Evolutionary conservation across 2,888 invertebrate genomes (phyloP), one percentile per base, ranked within the genome.

Genomic region (Tinea trinotella): DNA sequence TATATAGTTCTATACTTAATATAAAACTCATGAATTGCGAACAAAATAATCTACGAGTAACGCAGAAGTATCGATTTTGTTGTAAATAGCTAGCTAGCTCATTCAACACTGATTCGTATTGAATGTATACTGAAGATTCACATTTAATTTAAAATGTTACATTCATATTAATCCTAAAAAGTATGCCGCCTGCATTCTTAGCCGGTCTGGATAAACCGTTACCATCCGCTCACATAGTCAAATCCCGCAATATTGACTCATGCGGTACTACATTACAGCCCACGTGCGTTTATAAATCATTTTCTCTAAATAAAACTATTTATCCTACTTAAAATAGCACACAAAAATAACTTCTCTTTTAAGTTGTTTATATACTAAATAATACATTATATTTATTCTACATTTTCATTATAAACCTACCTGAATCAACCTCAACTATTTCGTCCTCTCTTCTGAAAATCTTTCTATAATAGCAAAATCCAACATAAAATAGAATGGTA

Each of bases 381-480:
- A n/a, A n/a, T 36, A 36, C 36, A 36, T 36, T 36, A 5, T 9
- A 24, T 24, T 9, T 24, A 24, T 24, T 24, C 24, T 9, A 24
- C 6, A 24, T 5, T 24, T 24, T 9, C 24, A 7, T 24, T n/a
- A 12, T 17, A 54, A 64, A 64, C 67, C 64, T 74, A 81, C 84
- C 77, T 67, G 71, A 63, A 66, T 77, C 74, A 64, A 63, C 76
- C 69, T 76, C 73, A 64, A 12, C 36, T 36, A 4, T n/a, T 60
- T 70, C 69, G 72, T 77, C 71, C 70, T 74, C 74, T 61, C 63
- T 71, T 66, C 70, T 70, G 60, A 76, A 76, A 62, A 72, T 65
- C 60, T 63, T 70, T 66, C 80, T 83, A 66, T 76, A 78, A 62
- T 75, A 72, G 63, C 82, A 77, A 67, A 82, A 52, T 59, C 80